A percentile compares a stretch with the other conserved stretches of the same genome.
These are phyloP conservation scores for Todiramphus chloris DNA, from an alignment of 2,113 vertebrate species.

Conservation along the genomic window DNA sequence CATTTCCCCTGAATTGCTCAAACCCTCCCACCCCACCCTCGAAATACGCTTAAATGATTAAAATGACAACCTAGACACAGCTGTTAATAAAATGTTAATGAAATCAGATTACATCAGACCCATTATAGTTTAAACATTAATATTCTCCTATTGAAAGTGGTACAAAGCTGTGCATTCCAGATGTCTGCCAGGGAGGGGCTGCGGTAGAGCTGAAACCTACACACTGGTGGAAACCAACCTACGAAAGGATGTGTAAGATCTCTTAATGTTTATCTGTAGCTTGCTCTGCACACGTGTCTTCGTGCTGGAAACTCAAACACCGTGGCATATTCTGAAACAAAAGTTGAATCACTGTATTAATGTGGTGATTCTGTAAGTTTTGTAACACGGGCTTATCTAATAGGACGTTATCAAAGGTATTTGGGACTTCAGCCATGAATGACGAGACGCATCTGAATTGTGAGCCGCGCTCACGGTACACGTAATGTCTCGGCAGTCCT, in stretches of 20 bases:
- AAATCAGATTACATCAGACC: conserved; percentile 25
- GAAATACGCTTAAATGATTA: not conserved
- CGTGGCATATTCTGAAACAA: not conserved
- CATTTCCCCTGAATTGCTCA: conserved; percentile 6
- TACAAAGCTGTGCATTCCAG: not conserved
- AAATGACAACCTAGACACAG: conserved; percentile 9
- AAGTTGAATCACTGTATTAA: not conserved
- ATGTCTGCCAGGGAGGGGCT: not conserved
- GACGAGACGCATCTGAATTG: not conserved
- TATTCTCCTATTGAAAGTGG: not conserved
- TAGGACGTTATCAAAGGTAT: not conserved
- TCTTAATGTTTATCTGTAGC: not conserved
- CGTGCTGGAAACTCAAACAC: not conserved
- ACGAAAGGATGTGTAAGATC: fast-evolving
- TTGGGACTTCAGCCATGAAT: not conserved
- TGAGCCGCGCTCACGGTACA: not conserved
- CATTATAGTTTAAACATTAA: conserved; percentile 36
- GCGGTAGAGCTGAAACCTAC: not conserved
- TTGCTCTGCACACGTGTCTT: not conserved
- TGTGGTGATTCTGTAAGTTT: not conserved
- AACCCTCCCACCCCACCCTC: not conserved
- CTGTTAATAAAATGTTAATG: conserved; percentile 51
- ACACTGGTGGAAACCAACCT: not conserved
- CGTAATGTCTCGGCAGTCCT: not conserved
- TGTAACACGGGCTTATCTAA: not conserved